Base-by-base conservation (phyloP, 2,797 vertebrate genomes). In the Echeneis naucrates region DNA sequence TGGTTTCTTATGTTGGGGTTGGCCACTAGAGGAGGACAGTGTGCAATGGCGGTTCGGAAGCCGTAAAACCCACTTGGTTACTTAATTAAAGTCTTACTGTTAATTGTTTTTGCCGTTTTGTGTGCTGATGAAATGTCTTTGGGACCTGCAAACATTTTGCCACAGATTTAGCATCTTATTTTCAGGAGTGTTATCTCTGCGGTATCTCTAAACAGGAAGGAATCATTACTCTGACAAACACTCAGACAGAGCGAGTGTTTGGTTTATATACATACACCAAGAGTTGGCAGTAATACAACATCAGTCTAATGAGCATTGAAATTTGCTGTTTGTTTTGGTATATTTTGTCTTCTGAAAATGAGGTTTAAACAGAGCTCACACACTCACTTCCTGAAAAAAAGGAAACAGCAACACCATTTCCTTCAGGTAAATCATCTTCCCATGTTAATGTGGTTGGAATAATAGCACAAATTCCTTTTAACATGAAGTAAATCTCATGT, bases 171-270 rank as follows among this genome's bases (percentile, higher is more conserved):
- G 27, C 67, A 57, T 78, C 73, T 74, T 80, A 27, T 68, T 65
- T 81, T 67, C 60, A 71, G 59, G 70, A 82, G 76, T 80, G 68
- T 85, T 85, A 88, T 87, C 89, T 77, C 8, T 26, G 16, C 64
- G 33, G 45, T 67, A 88, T 91, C 83, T 91, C 72, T 85, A 92
- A 94, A 95, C 93, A 93, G 93, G 93, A 95, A 93, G 63, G 27
- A 81, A 64, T 77, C 75, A 82, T 93, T 92, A 91, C 32, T 80
- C 63, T 80, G 83, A 86, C 89, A 87, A 69, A 81, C 61, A 72
- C 80, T 73, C 68, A 63, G 51, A 73, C 85, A 87, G 71, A 75
- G 64, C 9, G 56, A 78, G 38, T 26, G 53, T 78, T 73, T 69
- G 24, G 77, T 91, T 92, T 83, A 83, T 52, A 14, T 45, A 64